Base-by-base conservation (phyloP, 2,797 vertebrate genomes). In the Aplochiton taeniatus region DNA sequence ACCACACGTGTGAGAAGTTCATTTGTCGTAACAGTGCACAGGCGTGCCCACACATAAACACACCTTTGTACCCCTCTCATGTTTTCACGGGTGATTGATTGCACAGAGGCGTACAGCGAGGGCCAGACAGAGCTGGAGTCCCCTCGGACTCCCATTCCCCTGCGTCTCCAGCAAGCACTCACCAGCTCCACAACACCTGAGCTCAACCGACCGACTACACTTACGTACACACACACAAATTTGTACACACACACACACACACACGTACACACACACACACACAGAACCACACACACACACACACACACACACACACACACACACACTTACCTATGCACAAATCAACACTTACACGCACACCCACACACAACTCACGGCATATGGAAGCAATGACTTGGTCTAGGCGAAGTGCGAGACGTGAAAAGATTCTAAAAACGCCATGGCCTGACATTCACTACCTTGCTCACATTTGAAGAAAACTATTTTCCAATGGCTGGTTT, bases 41-140 rank as follows among this genome's bases (percentile, higher is more conserved):
- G 16, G 16, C 54, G 44, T 18, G 49, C 66, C 56, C 46, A 61
- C 55, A 58, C 50, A 50, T 41, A 62, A 16, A 68, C 65, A 65
- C 65, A 73, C 31, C 31, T 31, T 31, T 31, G 31, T 31, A 6
- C 31, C 2, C 31, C 31, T 31, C 31, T 31, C n/a, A n/a, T n/a
- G n/a, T n/a, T n/a, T n/a, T n/a, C 31, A 6, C 31, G 2, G 31
- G 31, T 31, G 31, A 2, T 31, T 31, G 3, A 31, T 31, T 31
- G 31, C 31, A 31, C 6, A 6, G 31, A 31, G 31, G 6, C 31
- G 31, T 31, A 31, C 3, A 31, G 31, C 2, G 31, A 31, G 31
- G 31, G 31, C 31, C 6, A 6, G 31, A 31, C 31, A 31, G 31
- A 31, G 31, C 31, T 31, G 6, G 31, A 6, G 31, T 31, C 31